These are phyloP conservation scores for Apostichopus japonicus DNA, from an alignment of 35 echinoderm and acorn worm species.

Conservation along the genomic window DNA sequence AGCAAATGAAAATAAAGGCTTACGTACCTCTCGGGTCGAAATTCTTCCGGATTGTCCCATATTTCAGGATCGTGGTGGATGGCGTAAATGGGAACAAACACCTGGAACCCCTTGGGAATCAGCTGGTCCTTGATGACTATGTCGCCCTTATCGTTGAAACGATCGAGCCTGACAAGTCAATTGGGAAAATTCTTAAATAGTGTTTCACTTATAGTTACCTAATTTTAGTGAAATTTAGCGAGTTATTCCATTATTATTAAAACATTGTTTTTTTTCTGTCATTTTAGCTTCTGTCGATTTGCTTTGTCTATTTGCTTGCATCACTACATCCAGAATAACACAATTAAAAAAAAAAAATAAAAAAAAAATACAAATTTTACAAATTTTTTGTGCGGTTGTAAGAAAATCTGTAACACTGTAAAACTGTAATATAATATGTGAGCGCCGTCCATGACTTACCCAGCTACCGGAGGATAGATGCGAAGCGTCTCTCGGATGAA, in stretches of 20 bases:
- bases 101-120: conserved; percentile 53
- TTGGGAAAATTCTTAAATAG: not conserved
- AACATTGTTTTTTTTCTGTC: not conserved
- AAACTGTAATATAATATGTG: no score
- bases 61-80: conserved; percentile 74
- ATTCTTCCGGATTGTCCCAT: conserved; percentile 69
- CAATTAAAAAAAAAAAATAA: no score
- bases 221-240: not conserved
- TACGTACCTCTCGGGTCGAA: conserved; percentile 78
- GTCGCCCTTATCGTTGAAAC: conserved; percentile 45
- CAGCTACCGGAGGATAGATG: conserved; percentile 38
- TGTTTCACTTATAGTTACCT: no score
- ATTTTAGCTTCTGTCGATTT: not conserved
- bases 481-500: conserved; percentile 47
- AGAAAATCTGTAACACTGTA: not conserved
- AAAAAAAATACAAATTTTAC: not conserved
- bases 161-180: conserved; percentile 22
- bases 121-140: conserved; percentile 36
- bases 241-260: not conserved
- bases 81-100: conserved; percentile 55
- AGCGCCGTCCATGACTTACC: not conserved
- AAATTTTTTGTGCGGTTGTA: not conserved
- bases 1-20: not conserved
- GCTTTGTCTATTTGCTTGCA: not conserved
- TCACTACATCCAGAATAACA: no score